Conservation (phyloP, 1,140 invertebrate genomes). For the Papilio machaon region DNA sequence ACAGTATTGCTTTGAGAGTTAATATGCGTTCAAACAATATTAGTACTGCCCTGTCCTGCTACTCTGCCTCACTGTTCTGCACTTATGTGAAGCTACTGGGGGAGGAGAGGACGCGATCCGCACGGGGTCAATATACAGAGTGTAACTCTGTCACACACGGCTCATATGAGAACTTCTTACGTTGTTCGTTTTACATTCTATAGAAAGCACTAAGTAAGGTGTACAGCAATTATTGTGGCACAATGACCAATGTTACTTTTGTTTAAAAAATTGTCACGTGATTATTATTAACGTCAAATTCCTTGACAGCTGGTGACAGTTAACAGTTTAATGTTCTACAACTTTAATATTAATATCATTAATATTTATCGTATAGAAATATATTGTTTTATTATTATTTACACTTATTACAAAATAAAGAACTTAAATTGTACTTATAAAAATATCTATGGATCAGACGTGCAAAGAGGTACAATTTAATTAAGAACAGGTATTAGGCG, state of each 20-base stretch:
- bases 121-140: constrained; percentile 36
- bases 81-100: not conserved
- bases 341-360: too few relatives aligned
- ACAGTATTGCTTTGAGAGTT: not conserved
- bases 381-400: not conserved
- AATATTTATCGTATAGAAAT: too few relatives aligned
- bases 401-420: not conserved
- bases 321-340: not conserved
- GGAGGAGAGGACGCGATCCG: constrained; percentile 22
- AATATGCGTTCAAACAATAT: not conserved
- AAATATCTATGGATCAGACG: not conserved
- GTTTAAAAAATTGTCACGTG: not conserved
- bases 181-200: constrained; percentile 30
- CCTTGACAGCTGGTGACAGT: not conserved
- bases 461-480: constrained; percentile 16
- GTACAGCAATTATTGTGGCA: not conserved
- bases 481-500: constrained; percentile 33
- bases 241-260: not conserved
- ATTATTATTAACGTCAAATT: not conserved
- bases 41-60: not conserved
- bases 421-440: not conserved
- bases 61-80: not conserved
- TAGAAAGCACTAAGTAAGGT: not conserved
- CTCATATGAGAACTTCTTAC: constrained; percentile 25
- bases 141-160: constrained; percentile 30